phyloP scores from a whole-genome alignment of 2,113 vertebrate genomes.

The Indicator indicator region DNA sequence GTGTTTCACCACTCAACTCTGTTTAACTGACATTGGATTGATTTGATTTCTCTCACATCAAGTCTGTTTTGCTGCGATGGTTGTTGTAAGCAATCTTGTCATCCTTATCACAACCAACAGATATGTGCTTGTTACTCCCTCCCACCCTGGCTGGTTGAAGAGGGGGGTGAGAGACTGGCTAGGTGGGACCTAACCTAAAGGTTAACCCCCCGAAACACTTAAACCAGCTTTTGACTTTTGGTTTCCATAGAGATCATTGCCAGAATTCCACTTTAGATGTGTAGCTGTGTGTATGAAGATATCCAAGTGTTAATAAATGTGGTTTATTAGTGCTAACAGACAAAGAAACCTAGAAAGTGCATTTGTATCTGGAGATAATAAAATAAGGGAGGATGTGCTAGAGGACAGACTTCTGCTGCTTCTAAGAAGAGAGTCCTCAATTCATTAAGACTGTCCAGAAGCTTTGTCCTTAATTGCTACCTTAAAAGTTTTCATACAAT shows the following conservation, averaged over 20 bases:
- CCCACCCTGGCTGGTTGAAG: not conserved
- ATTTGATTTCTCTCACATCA: not conserved
- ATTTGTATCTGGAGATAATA: not conserved
- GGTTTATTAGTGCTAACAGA: not conserved
- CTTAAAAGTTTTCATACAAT: not conserved
- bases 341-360: not conserved
- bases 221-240: not conserved
- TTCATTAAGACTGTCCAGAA: not conserved
- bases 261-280: not conserved
- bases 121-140: not conserved
- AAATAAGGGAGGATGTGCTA: not conserved
- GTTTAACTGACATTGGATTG: not conserved
- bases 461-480: not conserved
- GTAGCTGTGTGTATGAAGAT: not conserved
- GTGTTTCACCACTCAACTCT: not conserved
- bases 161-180: rapidly evolving
- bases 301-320: not conserved
- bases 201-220: not conserved
- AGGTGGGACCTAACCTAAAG: not conserved
- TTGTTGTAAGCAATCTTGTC: not conserved
- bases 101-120: not conserved
- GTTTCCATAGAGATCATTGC: not conserved
- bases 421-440: not conserved
- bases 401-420: not conserved
- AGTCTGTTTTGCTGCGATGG: not conserved